Base-by-base conservation (phyloP, 2,113 vertebrate species). In the Podarcis muralis region DNA sequence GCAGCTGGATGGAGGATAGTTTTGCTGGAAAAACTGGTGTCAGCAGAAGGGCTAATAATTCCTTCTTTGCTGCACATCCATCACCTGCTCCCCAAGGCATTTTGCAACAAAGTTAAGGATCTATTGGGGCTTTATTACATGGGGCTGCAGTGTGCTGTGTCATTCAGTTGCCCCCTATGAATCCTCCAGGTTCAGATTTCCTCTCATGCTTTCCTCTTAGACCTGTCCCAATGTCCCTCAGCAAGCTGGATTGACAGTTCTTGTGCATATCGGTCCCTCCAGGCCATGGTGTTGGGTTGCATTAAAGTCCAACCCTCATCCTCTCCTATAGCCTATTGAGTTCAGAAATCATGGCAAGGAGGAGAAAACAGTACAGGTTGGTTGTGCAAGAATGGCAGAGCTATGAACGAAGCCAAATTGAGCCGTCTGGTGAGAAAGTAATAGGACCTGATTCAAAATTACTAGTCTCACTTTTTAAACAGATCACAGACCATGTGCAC, bases 401-500 rank as follows among this genome's bases (percentile, higher is more conserved):
- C 15, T 53, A 18, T 59, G 53, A 81, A 72, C 16, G 22, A 30
- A 22, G 18, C 18, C 53, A 68, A 84, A 32, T 1, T 71, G 66
- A 53, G 30, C 27, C 82, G 32, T 13, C 37, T 18, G 30, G 3
- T 84, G 68, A 71, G 57, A 65, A 20, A 59, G 16, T 59, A n/a
- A 80, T 3, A 65, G 37, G 81, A 25, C 32, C 27, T 22, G 80
- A 66, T 32, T 72, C 68, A 72, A n/a, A 53, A 20, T 72, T 53
- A 53, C 40, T 25, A 48, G 7, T 71, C 68, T 15, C 18, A 6
- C 68, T 32, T 32, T 69, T 53, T 35, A 53, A 59, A 59, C 53
- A 72, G 30, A 40, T 48, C 37, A n/a, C 15, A 85, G 69, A 90
- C 88, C 90, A 87, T 89, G n/a, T 35, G 89, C 78, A 66, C 74